Evolutionary conservation across 2,113 vertebrate genomes (phyloP), one percentile per base, ranked within the genome.

Genomic region (Nycticorax nycticorax): DNA sequence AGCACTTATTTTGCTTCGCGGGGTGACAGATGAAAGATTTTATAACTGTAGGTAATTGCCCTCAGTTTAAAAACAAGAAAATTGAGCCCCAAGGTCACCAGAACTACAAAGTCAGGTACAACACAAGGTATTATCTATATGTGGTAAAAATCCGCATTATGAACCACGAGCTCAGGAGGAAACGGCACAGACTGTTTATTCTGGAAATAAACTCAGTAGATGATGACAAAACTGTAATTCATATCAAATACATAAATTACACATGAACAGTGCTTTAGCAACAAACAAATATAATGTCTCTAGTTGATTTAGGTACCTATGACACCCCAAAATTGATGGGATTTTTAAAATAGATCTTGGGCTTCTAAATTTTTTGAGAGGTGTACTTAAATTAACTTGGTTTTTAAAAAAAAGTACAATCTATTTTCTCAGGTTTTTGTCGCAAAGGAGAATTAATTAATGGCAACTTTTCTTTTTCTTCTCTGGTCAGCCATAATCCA

Each of bases 71-170:
- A 89, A 82, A 53, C 73, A 62, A 66, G 39, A 63, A 50, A 79
- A 85, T 72, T 26, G 57, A 95, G 52, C 19, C 66, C 53, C 76
- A 71, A 85, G 73, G 73, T 93, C 85, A 71, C 47, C 67, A 71
- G 63, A 77, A 47, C 10, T 48, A 53, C 45, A 79, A 55, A 76
- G 57, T n/a, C 69, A 85, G 80, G 39, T 85, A 37, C 48, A 81
- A 30, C 16, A 22, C 0, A 0, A 72, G 24, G 30, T 55, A 11
- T 62, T 67, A 18, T 45, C n/a, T 56, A 3, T 5, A 3, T 0
- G 1, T 8, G 18, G 5, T 60, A 68, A 68, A 84, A 93, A 76
- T 32, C 22, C 8, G 4, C 4, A 0, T 53, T 35, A 10, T 0
- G 2, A 32, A 21, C 45, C 4, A 21, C 0, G 1, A 67, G 37